A percentile compares a stretch with the other conserved stretches of the same genome.
Conservation (phyloP, 2,797 vertebrate genomes). For the Smutsia temminckii region DNA sequence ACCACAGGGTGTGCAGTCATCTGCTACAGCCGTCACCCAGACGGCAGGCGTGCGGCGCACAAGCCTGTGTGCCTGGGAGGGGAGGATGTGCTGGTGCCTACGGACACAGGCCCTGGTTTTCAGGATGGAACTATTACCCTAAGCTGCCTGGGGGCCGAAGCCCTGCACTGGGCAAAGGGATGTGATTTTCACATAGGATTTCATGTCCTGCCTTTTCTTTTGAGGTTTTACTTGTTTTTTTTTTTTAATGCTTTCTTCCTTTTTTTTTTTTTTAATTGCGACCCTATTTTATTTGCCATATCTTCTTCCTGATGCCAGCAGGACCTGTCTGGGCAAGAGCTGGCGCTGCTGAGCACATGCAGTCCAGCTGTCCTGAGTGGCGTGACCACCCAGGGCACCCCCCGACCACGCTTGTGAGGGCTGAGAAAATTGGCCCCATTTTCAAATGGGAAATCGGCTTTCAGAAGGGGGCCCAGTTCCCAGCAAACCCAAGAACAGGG, state of each 20-base stretch:
- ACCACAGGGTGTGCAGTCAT: too few relatives aligned
- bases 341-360: background rate
- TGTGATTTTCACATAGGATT: too few relatives aligned
- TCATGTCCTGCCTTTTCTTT: background rate
- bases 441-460: background rate
- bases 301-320: background rate
- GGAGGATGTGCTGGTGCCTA: background rate
- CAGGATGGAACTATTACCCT: background rate
- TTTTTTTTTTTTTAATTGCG: background rate
- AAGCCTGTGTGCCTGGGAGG: background rate
- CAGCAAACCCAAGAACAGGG: background rate
- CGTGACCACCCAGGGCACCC: fast-evolving
- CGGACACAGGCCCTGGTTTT: background rate
- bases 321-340: too few relatives aligned
- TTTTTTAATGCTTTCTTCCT: too few relatives aligned
- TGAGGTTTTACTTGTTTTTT: background rate
- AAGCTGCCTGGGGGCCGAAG: background rate
- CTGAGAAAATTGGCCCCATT: background rate
- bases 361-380: background rate
- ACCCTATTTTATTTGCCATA: background rate
- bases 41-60: fast-evolving
- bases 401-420: background rate
- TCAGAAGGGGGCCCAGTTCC: background rate
- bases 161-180: too few relatives aligned
- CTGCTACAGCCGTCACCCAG: background rate